These are phyloP conservation scores for Actias luna DNA, from an alignment of 2,888 invertebrate genomes.

Conservation along the genomic window DNA sequence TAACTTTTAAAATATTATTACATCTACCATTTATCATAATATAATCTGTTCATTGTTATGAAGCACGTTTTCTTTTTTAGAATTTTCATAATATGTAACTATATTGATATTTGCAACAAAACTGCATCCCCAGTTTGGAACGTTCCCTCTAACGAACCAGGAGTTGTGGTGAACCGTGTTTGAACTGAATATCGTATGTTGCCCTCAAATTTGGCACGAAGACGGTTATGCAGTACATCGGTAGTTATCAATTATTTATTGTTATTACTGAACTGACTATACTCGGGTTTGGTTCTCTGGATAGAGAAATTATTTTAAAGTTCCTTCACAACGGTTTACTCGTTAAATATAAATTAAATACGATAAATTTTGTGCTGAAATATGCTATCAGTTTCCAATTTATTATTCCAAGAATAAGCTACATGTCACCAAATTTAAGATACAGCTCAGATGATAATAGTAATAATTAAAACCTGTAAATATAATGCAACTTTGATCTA, in stretches of 20 bases:
- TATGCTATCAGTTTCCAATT: too few species aligned
- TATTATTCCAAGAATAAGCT: too few species aligned
- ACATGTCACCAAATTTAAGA: too few species aligned
- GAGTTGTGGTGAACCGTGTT: constrained; percentile 2
- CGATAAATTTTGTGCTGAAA: not conserved
- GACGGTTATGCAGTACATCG: not conserved
- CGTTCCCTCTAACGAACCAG: not conserved
- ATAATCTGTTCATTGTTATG: too few species aligned
- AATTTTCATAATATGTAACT: not conserved
- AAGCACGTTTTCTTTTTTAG: too few species aligned
- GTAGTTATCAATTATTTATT: not conserved
- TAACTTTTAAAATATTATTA: too few species aligned
- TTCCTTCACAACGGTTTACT: not conserved
- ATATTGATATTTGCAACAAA: not conserved
- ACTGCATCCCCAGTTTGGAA: not conserved
- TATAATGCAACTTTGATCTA: too few species aligned
- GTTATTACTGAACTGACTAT: not conserved
- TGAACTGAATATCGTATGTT: not conserved
- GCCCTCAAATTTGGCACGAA: constrained; percentile 1
- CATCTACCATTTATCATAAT: too few species aligned
- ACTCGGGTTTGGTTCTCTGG: not conserved
- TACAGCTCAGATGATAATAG: too few species aligned
- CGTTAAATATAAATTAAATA: not conserved
- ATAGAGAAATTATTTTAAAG: not conserved
- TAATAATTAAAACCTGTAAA: too few species aligned